A percentile compares a stretch with the other conserved stretches of the same genome.
These are phyloP conservation scores for Megamerina dolium DNA, from an alignment of 2,888 invertebrate species.

Conservation along the genomic window DNA sequence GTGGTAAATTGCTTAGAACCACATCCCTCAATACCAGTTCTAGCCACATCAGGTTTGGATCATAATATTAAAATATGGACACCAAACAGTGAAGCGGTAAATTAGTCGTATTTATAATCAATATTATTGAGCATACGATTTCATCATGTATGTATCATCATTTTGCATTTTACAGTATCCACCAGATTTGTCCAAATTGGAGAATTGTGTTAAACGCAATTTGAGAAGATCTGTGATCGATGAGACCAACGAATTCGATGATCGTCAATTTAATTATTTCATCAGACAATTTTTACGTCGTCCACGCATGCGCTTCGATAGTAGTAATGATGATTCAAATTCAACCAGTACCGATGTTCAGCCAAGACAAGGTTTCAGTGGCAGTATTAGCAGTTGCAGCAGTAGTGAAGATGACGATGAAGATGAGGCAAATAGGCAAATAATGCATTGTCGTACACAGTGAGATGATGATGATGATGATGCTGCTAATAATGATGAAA, in stretches of 20 bases:
- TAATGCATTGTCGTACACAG: slow-evolving; percentile 34
- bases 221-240: slow-evolving; percentile 27
- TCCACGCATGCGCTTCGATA: slow-evolving; percentile 7
- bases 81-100: slow-evolving; percentile 51
- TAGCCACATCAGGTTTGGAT: slow-evolving; percentile 85
- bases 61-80: slow-evolving; percentile 91
- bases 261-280: slow-evolving; percentile 39
- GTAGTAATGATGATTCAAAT: slow-evolving; percentile 20
- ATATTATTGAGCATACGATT: not conserved
- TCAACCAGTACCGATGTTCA: slow-evolving; percentile 12
- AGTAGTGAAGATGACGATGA: slow-evolving; percentile 19
- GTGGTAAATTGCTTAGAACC: slow-evolving; percentile 91
- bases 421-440: slow-evolving; percentile 20
- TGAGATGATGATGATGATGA: no score
- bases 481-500: no score
- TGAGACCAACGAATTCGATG: slow-evolving; percentile 29
- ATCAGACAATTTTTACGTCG: slow-evolving; percentile 37
- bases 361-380: slow-evolving; percentile 18
- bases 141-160: not conserved
- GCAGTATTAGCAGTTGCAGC: slow-evolving; percentile 16
- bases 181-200: slow-evolving; percentile 32
- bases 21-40: slow-evolving; percentile 78
- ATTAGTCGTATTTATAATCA: no score
- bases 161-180: slow-evolving; percentile 25
- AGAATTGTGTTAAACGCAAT: slow-evolving; percentile 37